Evolutionary conservation across 2,797 vertebrate genomes (phyloP).

Genomic region (Poeciliopsis infans): DNA sequence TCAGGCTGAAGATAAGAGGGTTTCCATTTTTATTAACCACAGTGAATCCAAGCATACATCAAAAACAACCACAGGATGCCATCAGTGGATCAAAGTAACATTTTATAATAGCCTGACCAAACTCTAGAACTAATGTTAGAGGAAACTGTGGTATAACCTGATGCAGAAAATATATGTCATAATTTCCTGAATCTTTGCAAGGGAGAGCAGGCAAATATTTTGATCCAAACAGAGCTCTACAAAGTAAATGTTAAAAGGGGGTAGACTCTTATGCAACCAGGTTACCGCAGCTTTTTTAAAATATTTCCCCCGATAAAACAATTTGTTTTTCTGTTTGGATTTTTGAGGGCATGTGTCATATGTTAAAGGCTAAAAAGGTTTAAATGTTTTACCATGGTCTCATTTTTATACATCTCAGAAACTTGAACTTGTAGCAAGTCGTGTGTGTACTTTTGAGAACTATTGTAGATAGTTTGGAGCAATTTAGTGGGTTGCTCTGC

Average conservation of each 20-base stretch:
- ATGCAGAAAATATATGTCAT: neutral
- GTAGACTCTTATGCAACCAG: neutral
- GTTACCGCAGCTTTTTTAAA: neutral
- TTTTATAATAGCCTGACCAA: neutral
- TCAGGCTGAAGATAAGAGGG: neutral
- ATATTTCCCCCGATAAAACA: neutral
- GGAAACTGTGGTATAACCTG: neutral
- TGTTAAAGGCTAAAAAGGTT: neutral
- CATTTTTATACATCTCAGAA: neutral
- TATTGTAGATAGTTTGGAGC: neutral
- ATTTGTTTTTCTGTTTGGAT: neutral
- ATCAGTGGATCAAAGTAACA: too few relatives aligned
- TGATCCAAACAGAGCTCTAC: neutral
- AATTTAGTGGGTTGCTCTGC: neutral
- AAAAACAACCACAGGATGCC: neutral
- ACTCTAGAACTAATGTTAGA: neutral
- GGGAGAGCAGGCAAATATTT: neutral
- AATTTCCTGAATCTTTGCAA: neutral
- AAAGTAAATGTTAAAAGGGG: neutral
- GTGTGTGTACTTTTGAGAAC: neutral
- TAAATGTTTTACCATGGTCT: neutral
- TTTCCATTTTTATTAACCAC: neutral
- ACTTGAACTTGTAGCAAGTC: neutral
- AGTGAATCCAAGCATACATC: neutral
- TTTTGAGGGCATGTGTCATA: neutral